A percentile compares a stretch with the other conserved stretches of the same genome.
These are phyloP conservation scores for Neoarius graeffei DNA, from an alignment of 2,113 vertebrate species.

Conservation along the genomic window DNA sequence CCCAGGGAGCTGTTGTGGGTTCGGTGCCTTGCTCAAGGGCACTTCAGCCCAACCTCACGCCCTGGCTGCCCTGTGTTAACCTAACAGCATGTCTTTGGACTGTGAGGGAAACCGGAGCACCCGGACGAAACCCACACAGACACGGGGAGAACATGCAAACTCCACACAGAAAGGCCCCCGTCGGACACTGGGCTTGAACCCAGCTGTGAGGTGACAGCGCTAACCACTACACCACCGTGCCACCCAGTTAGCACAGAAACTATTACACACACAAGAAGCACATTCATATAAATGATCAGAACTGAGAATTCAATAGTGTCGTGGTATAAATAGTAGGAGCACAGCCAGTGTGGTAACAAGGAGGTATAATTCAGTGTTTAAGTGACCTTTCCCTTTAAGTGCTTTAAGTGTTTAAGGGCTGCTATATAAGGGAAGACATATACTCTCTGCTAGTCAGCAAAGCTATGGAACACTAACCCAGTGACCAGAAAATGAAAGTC, in stretches of 20 bases:
- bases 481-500: constrained; percentile 21
- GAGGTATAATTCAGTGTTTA: neutral
- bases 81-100: too few relatives aligned
- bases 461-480: constrained; percentile 21
- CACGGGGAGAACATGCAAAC: too few relatives aligned
- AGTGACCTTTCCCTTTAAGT: neutral
- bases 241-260: neutral
- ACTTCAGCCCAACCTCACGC: too few relatives aligned
- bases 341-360: neutral
- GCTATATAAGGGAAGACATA: neutral
- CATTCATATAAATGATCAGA: neutral
- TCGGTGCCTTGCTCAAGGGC: too few relatives aligned
- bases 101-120: too few relatives aligned
- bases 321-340: constrained; percentile 11
- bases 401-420: neutral
- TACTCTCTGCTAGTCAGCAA: neutral
- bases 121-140: too few relatives aligned
- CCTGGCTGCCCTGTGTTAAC: too few relatives aligned
- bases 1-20: too few relatives aligned
- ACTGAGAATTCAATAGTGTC: neutral
- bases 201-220: too few relatives aligned
- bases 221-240: too few relatives aligned
- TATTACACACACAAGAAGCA: neutral
- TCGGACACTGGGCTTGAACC: too few relatives aligned
- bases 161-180: too few relatives aligned